phyloP scores from a whole-genome alignment of 1,140 invertebrate genomes.

The Drosophila willistoni region DNA sequence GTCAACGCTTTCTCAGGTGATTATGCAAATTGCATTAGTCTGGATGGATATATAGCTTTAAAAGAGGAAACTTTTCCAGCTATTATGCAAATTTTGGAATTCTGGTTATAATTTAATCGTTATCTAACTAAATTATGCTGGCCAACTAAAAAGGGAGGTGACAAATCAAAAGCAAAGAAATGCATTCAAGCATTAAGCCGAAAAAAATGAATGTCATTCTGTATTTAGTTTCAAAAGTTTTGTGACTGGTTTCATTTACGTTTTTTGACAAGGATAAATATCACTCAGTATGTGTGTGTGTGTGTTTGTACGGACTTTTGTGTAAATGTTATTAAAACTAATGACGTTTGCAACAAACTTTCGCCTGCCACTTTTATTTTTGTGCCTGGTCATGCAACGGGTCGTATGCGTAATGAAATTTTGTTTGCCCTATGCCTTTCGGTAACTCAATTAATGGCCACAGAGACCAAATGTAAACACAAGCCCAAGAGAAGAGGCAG shows the following conservation, averaged over 20 bases:
- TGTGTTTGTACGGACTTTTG: slow-evolving; percentile 30
- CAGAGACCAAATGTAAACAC: slow-evolving; percentile 1
- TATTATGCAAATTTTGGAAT: slow-evolving; percentile 20
- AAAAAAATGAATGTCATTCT: slow-evolving; percentile 49
- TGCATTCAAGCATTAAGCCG: slow-evolving; percentile 15
- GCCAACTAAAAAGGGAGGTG: slow-evolving; percentile 9
- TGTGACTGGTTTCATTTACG: slow-evolving; percentile 53
- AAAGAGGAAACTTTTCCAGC: slow-evolving; percentile 9
- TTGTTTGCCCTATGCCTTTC: slow-evolving; percentile 54
- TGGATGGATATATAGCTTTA: neutral
- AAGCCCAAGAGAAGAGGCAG: slow-evolving; percentile 26
- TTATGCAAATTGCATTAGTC: slow-evolving; percentile 50
- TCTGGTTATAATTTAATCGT: slow-evolving; percentile 25
- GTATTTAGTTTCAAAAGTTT: slow-evolving; percentile 54
- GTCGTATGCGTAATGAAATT: slow-evolving; percentile 73
- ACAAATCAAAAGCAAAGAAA: slow-evolving; percentile 20
- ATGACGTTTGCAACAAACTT: slow-evolving; percentile 68
- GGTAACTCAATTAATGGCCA: slow-evolving; percentile 70
- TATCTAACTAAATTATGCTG: slow-evolving; percentile 29
- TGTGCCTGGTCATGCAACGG: slow-evolving; percentile 49
- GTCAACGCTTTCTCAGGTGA: slow-evolving; percentile 51
- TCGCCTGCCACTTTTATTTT: slow-evolving; percentile 28
- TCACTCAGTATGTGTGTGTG: slow-evolving; percentile 10
- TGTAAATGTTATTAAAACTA: slow-evolving; percentile 77
- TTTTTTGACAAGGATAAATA: slow-evolving; percentile 30